Conservation (phyloP, 2,797 vertebrate species). For the Sardinella longiceps region DNA sequence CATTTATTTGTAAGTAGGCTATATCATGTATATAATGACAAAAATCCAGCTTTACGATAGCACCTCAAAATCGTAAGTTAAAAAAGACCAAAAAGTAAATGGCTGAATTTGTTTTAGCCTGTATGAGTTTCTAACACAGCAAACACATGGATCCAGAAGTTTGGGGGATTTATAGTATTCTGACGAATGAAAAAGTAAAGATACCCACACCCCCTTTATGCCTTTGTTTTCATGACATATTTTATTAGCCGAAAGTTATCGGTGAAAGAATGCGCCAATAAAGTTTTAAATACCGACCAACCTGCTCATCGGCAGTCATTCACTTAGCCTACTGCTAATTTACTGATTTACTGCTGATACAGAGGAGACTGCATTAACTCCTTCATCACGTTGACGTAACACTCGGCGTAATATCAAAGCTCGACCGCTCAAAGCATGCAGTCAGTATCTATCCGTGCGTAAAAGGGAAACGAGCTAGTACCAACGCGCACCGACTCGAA, state of each 20-base stretch:
- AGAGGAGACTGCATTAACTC: background rate
- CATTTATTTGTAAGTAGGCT: background rate
- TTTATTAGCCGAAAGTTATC: background rate
- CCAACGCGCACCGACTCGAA: background rate
- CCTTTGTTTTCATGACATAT: background rate
- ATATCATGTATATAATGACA: background rate
- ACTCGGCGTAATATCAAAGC: background rate
- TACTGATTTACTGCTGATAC: background rate
- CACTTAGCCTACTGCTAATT: background rate
- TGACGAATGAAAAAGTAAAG: too few relatives aligned
- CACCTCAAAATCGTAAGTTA: too few relatives aligned
- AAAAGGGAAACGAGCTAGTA: background rate
- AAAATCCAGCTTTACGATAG: too few relatives aligned
- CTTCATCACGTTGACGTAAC: background rate
- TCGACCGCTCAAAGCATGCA: slow-evolving; percentile 3
- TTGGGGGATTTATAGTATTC: background rate
- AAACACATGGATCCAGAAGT: background rate
- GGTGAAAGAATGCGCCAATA: background rate
- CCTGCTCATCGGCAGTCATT: background rate
- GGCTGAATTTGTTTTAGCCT: background rate
- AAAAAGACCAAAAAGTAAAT: background rate
- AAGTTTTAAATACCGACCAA: background rate
- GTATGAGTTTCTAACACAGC: background rate
- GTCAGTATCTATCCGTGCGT: background rate
- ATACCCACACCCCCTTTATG: background rate